Evolutionary conservation across 2,888 invertebrate genomes (phyloP).

Genomic region (Heteromyza rotundicornis): DNA sequence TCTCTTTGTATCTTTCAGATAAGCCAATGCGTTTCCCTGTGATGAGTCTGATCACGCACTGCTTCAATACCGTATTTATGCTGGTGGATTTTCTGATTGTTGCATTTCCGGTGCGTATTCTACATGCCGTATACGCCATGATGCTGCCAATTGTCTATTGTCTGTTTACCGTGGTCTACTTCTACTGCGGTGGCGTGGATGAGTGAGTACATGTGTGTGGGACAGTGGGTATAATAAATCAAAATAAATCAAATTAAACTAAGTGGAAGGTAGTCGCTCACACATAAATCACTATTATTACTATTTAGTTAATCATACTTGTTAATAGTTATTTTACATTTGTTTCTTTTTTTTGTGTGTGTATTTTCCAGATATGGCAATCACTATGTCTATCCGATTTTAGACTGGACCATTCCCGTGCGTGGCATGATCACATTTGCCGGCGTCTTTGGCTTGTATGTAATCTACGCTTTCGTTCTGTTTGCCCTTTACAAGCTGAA

Average conservation of each 20-base stretch:
- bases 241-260: not conserved
- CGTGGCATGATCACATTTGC: constrained; percentile 54
- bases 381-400: constrained; percentile 74
- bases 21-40: constrained; percentile 69
- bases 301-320: not conserved
- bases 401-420: constrained; percentile 77
- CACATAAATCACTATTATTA: not conserved
- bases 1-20: too few species aligned
- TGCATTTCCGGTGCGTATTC: constrained; percentile 73
- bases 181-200: constrained; percentile 68
- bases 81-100: constrained; percentile 74
- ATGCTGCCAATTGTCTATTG: constrained; percentile 67
- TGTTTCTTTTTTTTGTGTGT: too few species aligned
- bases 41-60: constrained; percentile 76
- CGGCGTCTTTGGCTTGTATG: constrained; percentile 53
- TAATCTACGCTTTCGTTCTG: constrained; percentile 49
- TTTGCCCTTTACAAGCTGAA: constrained; percentile 53
- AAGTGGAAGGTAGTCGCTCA: not conserved
- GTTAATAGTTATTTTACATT: too few species aligned
- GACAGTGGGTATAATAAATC: too few species aligned
- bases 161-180: constrained; percentile 69
- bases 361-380: constrained; percentile 65
- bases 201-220: constrained; percentile 64
- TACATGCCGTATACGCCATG: constrained; percentile 70
- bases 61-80: constrained; percentile 76